phyloP scores from a whole-genome alignment of 2,797 vertebrate genomes.

The Luscinia luscinia region DNA sequence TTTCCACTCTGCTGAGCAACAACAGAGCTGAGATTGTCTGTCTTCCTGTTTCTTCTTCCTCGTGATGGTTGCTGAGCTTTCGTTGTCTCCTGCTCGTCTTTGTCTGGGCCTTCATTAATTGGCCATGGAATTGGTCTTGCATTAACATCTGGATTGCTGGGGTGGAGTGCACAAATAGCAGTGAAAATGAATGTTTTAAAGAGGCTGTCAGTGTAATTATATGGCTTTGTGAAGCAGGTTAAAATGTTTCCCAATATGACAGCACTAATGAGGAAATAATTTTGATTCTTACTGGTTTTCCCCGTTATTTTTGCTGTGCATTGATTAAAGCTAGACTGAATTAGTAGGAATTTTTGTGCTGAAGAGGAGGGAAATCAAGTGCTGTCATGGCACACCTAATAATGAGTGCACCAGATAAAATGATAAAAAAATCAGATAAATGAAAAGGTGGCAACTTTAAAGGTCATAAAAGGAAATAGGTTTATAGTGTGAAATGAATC shows the following conservation, averaged over 20 bases:
- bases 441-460: background rate
- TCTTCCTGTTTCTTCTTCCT: background rate
- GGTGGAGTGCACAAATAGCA: background rate
- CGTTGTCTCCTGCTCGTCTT: constrained; percentile 15
- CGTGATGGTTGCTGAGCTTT: background rate
- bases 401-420: background rate
- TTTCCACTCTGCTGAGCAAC: constrained; percentile 26
- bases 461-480: background rate
- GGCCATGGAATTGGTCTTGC: constrained; percentile 8
- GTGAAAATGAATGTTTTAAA: background rate
- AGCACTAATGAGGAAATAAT: background rate
- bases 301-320: background rate
- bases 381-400: background rate
- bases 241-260: background rate
- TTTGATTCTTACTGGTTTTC: background rate
- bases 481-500: background rate
- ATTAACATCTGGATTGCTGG: constrained; percentile 25
- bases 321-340: background rate
- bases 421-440: background rate
- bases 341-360: background rate
- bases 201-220: background rate
- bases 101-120: constrained; percentile 46
- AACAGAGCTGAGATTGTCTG: constrained; percentile 35
- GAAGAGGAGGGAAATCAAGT: background rate
- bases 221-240: constrained; percentile 18